These are phyloP conservation scores for Bombus sibiricus DNA, from an alignment of 1,140 invertebrate genomes.

Conservation along the genomic window DNA sequence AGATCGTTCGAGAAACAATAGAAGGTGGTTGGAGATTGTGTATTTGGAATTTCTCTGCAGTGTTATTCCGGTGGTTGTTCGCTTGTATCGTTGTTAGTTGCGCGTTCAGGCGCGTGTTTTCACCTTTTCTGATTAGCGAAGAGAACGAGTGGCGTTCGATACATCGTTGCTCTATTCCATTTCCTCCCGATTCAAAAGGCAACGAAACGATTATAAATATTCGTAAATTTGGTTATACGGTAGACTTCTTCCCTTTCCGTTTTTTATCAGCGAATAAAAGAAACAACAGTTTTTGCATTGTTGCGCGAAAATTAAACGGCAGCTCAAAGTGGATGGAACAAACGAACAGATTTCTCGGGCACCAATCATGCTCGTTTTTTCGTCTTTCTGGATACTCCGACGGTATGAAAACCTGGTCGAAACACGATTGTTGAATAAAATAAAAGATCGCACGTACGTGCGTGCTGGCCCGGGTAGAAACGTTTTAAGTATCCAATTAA, in stretches of 20 bases:
- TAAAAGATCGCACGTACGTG: constrained; percentile 21
- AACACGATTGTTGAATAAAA: constrained; percentile 36
- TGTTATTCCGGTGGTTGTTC: neutral
- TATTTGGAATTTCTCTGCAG: neutral
- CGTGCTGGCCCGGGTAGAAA: constrained; percentile 12
- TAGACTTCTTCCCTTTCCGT: neutral
- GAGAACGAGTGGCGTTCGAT: neutral
- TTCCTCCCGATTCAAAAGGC: too few relatives aligned
- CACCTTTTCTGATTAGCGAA: neutral
- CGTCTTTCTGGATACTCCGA: too few relatives aligned
- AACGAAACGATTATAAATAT: neutral
- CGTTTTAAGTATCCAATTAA: constrained; percentile 53
- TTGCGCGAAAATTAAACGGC: neutral
- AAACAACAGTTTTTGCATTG: neutral
- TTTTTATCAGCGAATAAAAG: neutral
- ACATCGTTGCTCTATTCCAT: too few relatives aligned
- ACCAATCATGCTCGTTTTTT: neutral
- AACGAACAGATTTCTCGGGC: neutral
- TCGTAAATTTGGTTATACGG: neutral
- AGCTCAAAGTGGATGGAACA: neutral
- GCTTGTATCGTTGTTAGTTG: neutral
- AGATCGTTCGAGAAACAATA: neutral
- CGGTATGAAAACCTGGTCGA: neutral
- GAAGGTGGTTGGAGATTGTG: neutral
- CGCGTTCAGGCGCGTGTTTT: too few relatives aligned